Base-by-base conservation (phyloP, 37 sponge, comb jelly and placozoan species). In the Beroe forskalii region DNA sequence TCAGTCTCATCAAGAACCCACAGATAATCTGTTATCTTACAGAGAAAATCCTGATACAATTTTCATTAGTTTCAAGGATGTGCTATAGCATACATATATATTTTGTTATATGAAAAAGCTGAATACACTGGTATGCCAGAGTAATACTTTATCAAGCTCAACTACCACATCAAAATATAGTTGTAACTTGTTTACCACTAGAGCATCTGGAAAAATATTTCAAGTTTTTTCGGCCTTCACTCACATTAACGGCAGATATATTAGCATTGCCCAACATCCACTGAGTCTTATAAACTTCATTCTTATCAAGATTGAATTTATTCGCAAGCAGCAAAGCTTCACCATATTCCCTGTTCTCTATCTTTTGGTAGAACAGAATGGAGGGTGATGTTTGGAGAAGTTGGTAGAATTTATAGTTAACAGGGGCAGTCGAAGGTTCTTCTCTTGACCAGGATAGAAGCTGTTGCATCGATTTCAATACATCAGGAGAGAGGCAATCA, bases 1-100 rank as follows among this genome's bases (percentile, higher is more conserved):
- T 80, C 86, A 6, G 42, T 80, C 27, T 80, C 86, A 80, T 41
- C 55, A 44, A 80, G 86, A 44, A 80, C 86, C 86, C 86, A 80
- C 27, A 19, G 14, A 43, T 80, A 22, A 23, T 80, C 86, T 17
- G 86, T 44, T 8, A 80, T 80, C 30, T 80, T 80, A 48, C 28
- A 30, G 8, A 80, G 86, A 24, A 42, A 80, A 44, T 80, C 86
- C 86, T 80, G 76, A 23, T 28, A 23, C 25, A 24, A n/a, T 48
- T 48, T 6, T 48, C 55, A 48, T n/a, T n/a, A n/a, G n/a, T n/a
- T n/a, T n/a, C n/a, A n/a, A n/a, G n/a, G n/a, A n/a, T n/a, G n/a
- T n/a, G n/a, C n/a, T n/a, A n/a, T n/a, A n/a, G n/a, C n/a, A n/a
- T n/a, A n/a, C n/a, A n/a, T n/a, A n/a, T n/a, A n/a, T n/a, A n/a